Evolutionary conservation across 2,888 invertebrate genomes (phyloP), one percentile per base, ranked within the genome.

Genomic region (Conus canariensis): DNA sequence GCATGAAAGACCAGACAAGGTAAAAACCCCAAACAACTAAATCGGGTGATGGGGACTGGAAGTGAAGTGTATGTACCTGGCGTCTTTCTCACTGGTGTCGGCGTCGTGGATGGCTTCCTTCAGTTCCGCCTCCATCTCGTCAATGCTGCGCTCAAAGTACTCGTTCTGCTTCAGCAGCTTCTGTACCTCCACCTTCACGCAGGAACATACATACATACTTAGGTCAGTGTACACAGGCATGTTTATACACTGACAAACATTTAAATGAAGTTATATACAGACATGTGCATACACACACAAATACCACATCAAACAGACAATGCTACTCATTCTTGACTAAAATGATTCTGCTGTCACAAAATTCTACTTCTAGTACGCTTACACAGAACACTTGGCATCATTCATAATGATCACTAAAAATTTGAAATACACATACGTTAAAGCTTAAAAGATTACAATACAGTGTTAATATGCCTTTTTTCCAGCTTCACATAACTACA

Each of bases 11-110:
- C 45, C 45, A 45, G 45, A 45, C 45, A 45, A 45, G 45, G 45
- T 45, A 45, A 45, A 45, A 45, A 45, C 2, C 45, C 45, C 45
- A 45, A 45, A 3, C 45, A 45, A 4, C 45, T 45, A 45, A 45
- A 45, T 45, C 45, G 45, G 45, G 4, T 45, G 45, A 45, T 45
- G 45, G 45, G 2, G 45, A 45, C 0, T 45, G 45, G 45, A 45
- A 45, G 45, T 45, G 45, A 45, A 45, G 45, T 22, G 70, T 8
- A 14, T 64, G 64, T 92, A 96, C 96, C 94, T 95, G 64, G 95
- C 95, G 94, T 96, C 96, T 90, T 94, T 94, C 89, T 95, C 95
- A 91, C 95, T 96, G 12, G 95, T 95, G 91, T 96, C 96, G 9
- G 95, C 96, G 88, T 94, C 93, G 60, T 94, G 94, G 56, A 96